phyloP scores from a whole-genome alignment of 2,113 vertebrate species.

The Psilopogon haemacephalus region DNA sequence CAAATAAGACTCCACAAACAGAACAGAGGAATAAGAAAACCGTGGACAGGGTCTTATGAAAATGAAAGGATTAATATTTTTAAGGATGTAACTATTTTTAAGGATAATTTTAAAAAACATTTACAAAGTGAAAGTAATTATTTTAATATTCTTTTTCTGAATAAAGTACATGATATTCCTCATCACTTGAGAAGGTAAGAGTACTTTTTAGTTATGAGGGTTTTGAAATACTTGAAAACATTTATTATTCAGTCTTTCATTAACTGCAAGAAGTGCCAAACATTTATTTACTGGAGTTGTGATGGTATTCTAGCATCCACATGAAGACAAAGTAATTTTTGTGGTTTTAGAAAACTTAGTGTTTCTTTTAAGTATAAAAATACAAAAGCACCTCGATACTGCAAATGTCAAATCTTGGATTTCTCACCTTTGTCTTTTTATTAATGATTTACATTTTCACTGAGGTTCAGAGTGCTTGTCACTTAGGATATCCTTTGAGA shows the following conservation, averaged over 20 bases:
- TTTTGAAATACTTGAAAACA: not conserved
- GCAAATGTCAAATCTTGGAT: constrained; percentile 22
- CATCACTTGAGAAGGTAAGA: not conserved
- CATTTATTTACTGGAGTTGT: not conserved
- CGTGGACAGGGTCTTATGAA: not conserved
- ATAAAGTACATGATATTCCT: not conserved
- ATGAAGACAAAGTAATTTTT: not conserved
- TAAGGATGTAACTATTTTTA: not conserved
- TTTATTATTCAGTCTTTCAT: not conserved
- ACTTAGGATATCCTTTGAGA: constrained; percentile 11
- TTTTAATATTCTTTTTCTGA: not conserved
- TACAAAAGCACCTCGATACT: not conserved
- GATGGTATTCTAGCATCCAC: not conserved
- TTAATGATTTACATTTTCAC: constrained; percentile 59
- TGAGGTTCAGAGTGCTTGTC: not conserved
- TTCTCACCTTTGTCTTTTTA: constrained; percentile 28
- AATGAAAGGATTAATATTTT: not conserved
- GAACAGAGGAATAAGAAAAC: not conserved
- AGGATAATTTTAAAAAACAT: no score
- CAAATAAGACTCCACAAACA: not conserved
- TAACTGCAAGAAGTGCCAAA: not conserved
- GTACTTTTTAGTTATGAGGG: not conserved
- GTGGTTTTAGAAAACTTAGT: not conserved
- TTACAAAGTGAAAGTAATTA: not conserved
- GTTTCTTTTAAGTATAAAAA: not conserved